Conservation (phyloP, 1,140 invertebrate genomes). For the Apis laboriosa region DNA sequence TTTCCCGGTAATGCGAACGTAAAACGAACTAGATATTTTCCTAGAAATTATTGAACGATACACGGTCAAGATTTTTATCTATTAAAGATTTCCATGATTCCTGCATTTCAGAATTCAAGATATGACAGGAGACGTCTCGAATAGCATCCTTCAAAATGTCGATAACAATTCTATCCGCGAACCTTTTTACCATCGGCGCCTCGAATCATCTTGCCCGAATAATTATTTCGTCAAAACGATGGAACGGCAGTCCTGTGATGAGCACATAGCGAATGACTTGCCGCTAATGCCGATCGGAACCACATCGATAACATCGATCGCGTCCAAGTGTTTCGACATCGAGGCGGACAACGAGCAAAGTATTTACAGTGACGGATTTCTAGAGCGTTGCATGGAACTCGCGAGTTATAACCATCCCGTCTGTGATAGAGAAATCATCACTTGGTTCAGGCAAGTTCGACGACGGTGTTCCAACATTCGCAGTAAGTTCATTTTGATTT, state of each 20-base stretch:
- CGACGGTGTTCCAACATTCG: conserved; percentile 37
- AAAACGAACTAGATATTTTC: not conserved
- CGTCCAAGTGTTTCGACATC: not conserved
- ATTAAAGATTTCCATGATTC: too few species aligned
- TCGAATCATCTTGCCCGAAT: too few species aligned
- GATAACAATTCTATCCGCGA: not conserved
- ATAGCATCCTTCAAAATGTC: not conserved
- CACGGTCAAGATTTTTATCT: too few species aligned
- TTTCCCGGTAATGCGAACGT: conserved; percentile 2
- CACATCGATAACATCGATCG: not conserved
- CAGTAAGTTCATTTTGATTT: conserved; percentile 46
- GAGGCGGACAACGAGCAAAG: not conserved
- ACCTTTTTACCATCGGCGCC: not conserved
- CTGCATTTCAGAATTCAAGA: conserved; percentile 28
- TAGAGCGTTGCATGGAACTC: conserved; percentile 23
- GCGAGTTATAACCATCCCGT: conserved; percentile 13
- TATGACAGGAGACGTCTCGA: not conserved
- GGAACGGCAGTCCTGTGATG: not conserved
- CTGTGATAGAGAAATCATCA: not conserved
- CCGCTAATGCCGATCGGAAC: not conserved
- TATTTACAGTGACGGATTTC: not conserved
- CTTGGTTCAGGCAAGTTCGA: conserved; percentile 41
- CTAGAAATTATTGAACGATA: too few species aligned
- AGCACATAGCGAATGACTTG: not conserved
- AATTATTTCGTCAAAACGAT: not conserved